phyloP scores from a whole-genome alignment of 2,797 vertebrate genomes.

The Adelosebastes latens region DNA sequence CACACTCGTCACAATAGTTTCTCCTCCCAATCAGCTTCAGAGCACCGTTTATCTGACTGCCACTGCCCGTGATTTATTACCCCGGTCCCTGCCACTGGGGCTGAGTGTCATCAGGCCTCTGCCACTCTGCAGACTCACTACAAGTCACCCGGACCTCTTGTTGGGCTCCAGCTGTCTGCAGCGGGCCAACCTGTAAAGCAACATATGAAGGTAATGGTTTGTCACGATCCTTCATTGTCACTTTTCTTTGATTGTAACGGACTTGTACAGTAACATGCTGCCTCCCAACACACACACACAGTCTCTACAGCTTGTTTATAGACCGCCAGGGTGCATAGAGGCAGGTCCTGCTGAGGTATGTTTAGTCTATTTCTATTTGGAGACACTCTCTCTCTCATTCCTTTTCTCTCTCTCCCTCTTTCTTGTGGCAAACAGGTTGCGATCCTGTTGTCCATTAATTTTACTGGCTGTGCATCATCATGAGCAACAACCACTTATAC shows the following conservation, averaged over 20 bases:
- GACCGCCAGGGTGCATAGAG: not conserved
- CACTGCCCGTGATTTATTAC: constrained; percentile 80
- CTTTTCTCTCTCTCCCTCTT: not conserved
- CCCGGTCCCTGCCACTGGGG: constrained; percentile 64
- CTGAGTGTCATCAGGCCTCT: constrained; percentile 84
- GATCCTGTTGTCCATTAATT: constrained; percentile 8
- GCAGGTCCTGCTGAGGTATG: constrained; percentile 55
- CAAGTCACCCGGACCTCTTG: constrained; percentile 79
- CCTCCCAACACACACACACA: not conserved
- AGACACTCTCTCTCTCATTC: constrained; percentile 64
- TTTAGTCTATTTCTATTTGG: constrained; percentile 86
- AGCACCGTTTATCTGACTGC: constrained; percentile 77
- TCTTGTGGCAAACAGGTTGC: constrained; percentile 10
- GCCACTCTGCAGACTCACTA: constrained; percentile 79
- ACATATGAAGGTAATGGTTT: constrained; percentile 52
- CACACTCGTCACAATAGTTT: constrained; percentile 77
- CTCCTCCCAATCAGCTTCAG: constrained; percentile 78
- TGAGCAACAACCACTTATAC: not conserved
- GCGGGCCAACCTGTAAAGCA: constrained; percentile 33
- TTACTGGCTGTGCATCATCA: not conserved
- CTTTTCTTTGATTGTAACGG: constrained; percentile 45
- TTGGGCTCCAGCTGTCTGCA: constrained; percentile 48
- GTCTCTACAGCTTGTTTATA: constrained; percentile 36
- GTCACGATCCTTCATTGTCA: constrained; percentile 52
- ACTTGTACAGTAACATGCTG: constrained; percentile 40